Base-by-base conservation (phyloP, 1,140 invertebrate species). In the Chironomus tepperi region DNA sequence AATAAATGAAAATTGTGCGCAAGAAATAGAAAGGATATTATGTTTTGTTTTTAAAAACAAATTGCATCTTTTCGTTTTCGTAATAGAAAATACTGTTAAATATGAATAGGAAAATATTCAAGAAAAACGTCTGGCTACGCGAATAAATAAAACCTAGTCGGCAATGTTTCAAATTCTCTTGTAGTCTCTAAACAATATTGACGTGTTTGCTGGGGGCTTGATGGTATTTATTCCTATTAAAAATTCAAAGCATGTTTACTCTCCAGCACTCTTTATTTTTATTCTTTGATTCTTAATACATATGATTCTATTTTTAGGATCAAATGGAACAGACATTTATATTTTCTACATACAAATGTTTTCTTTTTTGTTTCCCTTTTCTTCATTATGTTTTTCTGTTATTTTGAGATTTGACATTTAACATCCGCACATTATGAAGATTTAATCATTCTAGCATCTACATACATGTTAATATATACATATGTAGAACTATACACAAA, bases 181-280 rank as follows among this genome's bases (percentile, higher is more conserved):
- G 24, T 34, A 34, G 5, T 34, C 24, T 5, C 24, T 34, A 34
- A 57, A 57, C 47, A 57, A 57, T n/a, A 57, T 47, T 47, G 2
- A 15, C 12, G 3, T 15, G 47, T 57, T 57, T 57, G 47, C 47
- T 57, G 47, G 47, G 47, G 47, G 47, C 15, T 57, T n/a, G 47
- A 57, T 57, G 47, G 47, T n/a, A 57, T 57, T 57, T 57, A 57
- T n/a, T 57, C n/a, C 47, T 12, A 57, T 57, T 57, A 57, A 57
- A 57, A 57, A 57, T 57, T 57, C 47, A 57, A 57, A 57, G 47
- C 47, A 57, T 57, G 47, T 57, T 57, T 57, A 57, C 47, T 57
- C 47, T 5, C n/a, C n/a, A 12, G 47, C 12, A 15, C 47, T 57
- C 47, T 57, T 57, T 57, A n/a, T n/a, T 57, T 57, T 57, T 57